Conservation (phyloP, 2,797 vertebrate species). For the Paratrypauchen microcephalus region DNA sequence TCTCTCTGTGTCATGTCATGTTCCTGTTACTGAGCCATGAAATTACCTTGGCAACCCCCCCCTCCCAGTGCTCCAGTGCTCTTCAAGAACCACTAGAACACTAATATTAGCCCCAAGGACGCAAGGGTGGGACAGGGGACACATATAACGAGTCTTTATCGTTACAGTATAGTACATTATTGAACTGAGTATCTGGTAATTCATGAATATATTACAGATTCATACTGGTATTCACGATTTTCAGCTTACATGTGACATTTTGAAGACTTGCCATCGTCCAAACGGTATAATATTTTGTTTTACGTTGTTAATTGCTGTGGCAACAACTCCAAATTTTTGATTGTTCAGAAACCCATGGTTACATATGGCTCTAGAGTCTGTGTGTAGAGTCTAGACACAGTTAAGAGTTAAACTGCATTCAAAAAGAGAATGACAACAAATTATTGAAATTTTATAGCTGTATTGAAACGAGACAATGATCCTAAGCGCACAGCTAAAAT, state of each 20-base stretch:
- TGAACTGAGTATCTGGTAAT: background rate
- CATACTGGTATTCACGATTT: background rate
- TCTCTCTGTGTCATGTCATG: slow-evolving; percentile 32
- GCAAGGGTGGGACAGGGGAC: slow-evolving; percentile 5
- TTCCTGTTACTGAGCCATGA: slow-evolving; percentile 57
- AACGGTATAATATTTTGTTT: too few species aligned
- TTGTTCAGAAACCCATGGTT: too few species aligned
- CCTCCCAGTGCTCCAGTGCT: background rate
- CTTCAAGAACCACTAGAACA: slow-evolving; percentile 8
- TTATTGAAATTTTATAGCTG: background rate
- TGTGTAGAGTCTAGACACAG: too few species aligned
- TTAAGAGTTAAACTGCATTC: background rate
- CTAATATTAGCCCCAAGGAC: slow-evolving; percentile 28
- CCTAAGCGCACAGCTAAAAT: too few species aligned
- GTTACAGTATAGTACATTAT: background rate
- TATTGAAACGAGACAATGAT: too few species aligned
- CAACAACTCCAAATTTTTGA: too few species aligned
- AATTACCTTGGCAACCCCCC: slow-evolving; percentile 47
- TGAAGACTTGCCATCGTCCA: too few species aligned
- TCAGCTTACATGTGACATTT: too few species aligned
- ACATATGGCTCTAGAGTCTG: too few species aligned
- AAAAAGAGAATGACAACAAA: background rate
- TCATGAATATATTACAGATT: background rate
- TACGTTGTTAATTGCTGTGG: too few species aligned
- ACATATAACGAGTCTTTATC: slow-evolving; percentile 20